phyloP scores from a whole-genome alignment of 2,888 invertebrate species.

The Catocala sponsa region DNA sequence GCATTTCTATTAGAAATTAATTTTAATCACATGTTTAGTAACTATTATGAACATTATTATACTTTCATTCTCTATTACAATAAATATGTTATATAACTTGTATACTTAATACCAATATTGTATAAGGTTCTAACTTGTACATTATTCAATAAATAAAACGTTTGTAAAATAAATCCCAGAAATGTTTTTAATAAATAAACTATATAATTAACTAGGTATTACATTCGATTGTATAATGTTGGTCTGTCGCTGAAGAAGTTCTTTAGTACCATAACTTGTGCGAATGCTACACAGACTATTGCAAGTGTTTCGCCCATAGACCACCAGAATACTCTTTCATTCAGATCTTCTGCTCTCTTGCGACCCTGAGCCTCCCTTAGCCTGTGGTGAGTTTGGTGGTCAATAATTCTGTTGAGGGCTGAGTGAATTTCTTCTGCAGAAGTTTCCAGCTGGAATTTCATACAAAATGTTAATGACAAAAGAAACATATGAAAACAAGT shows the following conservation, averaged over 20 bases:
- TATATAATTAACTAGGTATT: constrained; percentile 69
- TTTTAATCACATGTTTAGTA: not conserved
- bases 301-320: constrained; percentile 95
- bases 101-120: not conserved
- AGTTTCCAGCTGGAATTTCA: constrained; percentile 94
- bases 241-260: constrained; percentile 93
- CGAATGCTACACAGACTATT: constrained; percentile 94
- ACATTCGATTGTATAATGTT: constrained; percentile 80
- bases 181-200: constrained; percentile 78
- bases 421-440: constrained; percentile 97
- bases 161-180: constrained; percentile 55
- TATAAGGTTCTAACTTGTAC: constrained; percentile 9
- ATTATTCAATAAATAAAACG: constrained; percentile 44
- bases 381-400: constrained; percentile 99
- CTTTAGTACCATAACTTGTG: constrained; percentile 96
- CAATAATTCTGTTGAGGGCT: constrained; percentile 95
- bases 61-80: not conserved
- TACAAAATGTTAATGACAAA: constrained; percentile 24
- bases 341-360: constrained; percentile 98
- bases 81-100: no score
- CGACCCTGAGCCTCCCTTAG: constrained; percentile 97
- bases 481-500: not conserved
- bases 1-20: not conserved
- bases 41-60: not conserved
- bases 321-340: constrained; percentile 98